Conservation (phyloP, 2,888 invertebrate genomes). For the Ochropleura leucogaster region DNA sequence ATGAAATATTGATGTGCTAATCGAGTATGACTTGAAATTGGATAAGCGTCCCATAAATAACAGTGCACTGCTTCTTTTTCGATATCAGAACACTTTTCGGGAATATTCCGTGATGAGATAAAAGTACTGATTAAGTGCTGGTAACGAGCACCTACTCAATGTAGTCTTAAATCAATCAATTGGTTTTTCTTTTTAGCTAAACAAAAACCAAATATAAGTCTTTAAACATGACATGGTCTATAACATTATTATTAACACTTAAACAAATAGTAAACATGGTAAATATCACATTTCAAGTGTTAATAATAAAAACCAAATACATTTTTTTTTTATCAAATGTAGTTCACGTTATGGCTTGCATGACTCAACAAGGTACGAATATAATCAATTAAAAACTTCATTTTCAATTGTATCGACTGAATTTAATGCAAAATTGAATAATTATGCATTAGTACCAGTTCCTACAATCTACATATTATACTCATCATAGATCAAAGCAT, state of each 20-base stretch:
- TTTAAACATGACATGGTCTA: too few relatives aligned
- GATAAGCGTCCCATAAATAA: constrained; percentile 28
- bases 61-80: constrained; percentile 19
- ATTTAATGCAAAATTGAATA: constrained; percentile 23
- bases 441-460: constrained; percentile 38
- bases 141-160: constrained; percentile 3
- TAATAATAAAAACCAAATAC: too few relatives aligned
- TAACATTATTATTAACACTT: too few relatives aligned
- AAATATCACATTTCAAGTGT: too few relatives aligned
- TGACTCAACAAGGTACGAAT: neutral
- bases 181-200: neutral
- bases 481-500: constrained; percentile 38
- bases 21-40: constrained; percentile 29
- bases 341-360: neutral
- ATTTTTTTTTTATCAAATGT: neutral
- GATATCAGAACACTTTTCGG: constrained; percentile 15
- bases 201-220: neutral
- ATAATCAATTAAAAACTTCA: constrained; percentile 2
- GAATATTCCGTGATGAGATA: constrained; percentile 10
- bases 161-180: neutral
- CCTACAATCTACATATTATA: neutral
- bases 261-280: too few relatives aligned
- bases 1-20: constrained; percentile 55
- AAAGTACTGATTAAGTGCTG: constrained; percentile 9
- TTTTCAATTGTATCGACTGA: constrained; percentile 4